phyloP scores from a whole-genome alignment of 2,888 invertebrate genomes.

The Agrochola litura region DNA sequence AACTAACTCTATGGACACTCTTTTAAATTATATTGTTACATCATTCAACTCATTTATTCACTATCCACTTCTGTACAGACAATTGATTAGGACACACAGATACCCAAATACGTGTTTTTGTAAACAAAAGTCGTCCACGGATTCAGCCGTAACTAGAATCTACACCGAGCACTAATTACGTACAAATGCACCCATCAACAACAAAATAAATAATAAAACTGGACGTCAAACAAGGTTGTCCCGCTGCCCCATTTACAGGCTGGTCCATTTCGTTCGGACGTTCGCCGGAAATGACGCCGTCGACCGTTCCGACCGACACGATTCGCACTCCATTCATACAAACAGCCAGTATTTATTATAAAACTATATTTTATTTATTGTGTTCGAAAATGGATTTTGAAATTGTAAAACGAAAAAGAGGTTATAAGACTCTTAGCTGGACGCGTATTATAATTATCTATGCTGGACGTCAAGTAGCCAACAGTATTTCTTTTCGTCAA shows the following conservation, averaged over 20 bases:
- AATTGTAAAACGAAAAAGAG: conserved; percentile 14
- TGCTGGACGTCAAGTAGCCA: neutral
- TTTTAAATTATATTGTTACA: too few relatives aligned
- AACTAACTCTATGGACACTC: too few relatives aligned
- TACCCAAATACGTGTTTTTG: neutral
- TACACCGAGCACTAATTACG: neutral
- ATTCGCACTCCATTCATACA: conserved; percentile 44
- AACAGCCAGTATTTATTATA: conserved; percentile 31
- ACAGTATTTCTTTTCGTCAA: neutral
- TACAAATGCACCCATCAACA: conserved; percentile 17
- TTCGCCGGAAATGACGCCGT: conserved; percentile 62
- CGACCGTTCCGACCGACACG: conserved; percentile 54
- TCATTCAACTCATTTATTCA: neutral
- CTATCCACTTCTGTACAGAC: neutral
- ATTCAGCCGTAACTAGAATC: neutral
- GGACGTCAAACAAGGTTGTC: conserved; percentile 35
- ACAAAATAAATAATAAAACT: conserved; percentile 48
- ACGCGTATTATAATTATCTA: too few relatives aligned
- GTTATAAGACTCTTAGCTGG: neutral
- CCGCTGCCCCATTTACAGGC: conserved; percentile 55
- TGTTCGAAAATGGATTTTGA: conserved; percentile 18
- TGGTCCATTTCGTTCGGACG: conserved; percentile 56
- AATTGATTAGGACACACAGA: neutral
- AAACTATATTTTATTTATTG: conserved; percentile 32
- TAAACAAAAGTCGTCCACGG: neutral